A percentile compares a stretch with the other conserved stretches of the same genome.
phyloP scores from a whole-genome alignment of 2,888 invertebrate species.

The Temnothorax rugatulus region DNA sequence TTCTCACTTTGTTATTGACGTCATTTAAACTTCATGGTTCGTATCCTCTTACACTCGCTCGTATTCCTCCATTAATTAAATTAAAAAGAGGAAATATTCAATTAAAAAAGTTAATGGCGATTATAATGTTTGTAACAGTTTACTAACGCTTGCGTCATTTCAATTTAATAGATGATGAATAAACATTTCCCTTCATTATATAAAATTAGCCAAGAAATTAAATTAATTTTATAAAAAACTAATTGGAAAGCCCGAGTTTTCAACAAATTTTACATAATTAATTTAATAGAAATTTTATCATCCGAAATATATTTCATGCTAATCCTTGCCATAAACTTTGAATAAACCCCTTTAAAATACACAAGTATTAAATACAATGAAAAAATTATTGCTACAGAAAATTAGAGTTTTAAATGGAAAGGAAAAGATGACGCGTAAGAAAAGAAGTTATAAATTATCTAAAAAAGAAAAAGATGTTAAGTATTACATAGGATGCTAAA shows the following conservation, averaged over 20 bases:
- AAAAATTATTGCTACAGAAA: conserved; percentile 10
- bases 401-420: not conserved
- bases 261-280: conserved; percentile 4
- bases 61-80: conserved; percentile 4
- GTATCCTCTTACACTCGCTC: too few species aligned
- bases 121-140: conserved; percentile 5
- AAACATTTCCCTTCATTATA: not conserved
- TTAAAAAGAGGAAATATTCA: not conserved
- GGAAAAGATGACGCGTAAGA: not conserved
- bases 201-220: not conserved
- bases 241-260: conserved; percentile 26
- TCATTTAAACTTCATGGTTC: conserved; percentile 12
- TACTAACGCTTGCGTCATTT: not conserved
- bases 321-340: conserved; percentile 46
- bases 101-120: conserved; percentile 12
- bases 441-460: not conserved
- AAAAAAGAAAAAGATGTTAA: not conserved
- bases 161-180: not conserved
- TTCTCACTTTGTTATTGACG: conserved; percentile 11
- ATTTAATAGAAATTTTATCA: not conserved
- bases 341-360: conserved; percentile 40
- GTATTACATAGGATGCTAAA: not conserved
- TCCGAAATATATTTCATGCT: conserved; percentile 20
- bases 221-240: not conserved
- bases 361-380: not conserved